A percentile compares a stretch with the other conserved stretches of the same genome.
These are phyloP conservation scores for Drosophila sproati DNA, from an alignment of 1,140 invertebrate species.

Conservation along the genomic window DNA sequence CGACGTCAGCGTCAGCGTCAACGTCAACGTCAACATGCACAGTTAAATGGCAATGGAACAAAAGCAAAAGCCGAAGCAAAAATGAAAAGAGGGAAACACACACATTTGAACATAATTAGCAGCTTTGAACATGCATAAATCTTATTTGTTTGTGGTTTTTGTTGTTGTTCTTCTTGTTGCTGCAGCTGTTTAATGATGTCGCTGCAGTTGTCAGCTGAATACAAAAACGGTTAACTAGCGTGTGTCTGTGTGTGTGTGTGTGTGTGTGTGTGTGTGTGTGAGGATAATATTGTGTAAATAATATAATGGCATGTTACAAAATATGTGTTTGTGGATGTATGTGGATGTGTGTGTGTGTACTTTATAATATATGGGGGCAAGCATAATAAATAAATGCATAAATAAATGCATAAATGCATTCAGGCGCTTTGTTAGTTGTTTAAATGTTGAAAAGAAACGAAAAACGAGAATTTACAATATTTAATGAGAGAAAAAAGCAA, in stretches of 20 bases:
- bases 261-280: constrained; percentile 19
- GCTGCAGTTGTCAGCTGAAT: constrained; percentile 65
- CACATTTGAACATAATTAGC: constrained; percentile 57
- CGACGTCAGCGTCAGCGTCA: constrained; percentile 35
- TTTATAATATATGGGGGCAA: constrained; percentile 61
- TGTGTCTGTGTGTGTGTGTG: constrained; percentile 26
- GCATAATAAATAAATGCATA: constrained; percentile 61
- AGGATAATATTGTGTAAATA: constrained; percentile 41
- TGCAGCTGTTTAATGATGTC: constrained; percentile 69
- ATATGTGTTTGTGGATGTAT: constrained; percentile 29
- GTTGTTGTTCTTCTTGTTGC: constrained; percentile 28
- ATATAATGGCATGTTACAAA: constrained; percentile 31
- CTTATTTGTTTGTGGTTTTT: constrained; percentile 54
- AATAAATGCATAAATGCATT: constrained; percentile 58
- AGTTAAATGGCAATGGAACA: constrained; percentile 20
- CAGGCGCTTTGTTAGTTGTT: constrained; percentile 75
- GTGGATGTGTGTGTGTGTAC: constrained; percentile 16
- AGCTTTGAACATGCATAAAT: constrained; percentile 70
- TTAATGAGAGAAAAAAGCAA: neutral
- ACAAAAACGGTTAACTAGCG: constrained; percentile 46
- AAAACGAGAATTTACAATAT: neutral
- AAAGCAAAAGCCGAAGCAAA: constrained; percentile 22
- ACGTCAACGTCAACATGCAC: constrained; percentile 7
- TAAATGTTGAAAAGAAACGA: constrained; percentile 57
- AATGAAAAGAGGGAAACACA: constrained; percentile 21